Percentiles rank a stretch among this genome's conserved stretches.
These are phyloP conservation scores for Tringa solitaria DNA, from an alignment of 2,113 vertebrate genomes.

Conservation along the genomic window DNA sequence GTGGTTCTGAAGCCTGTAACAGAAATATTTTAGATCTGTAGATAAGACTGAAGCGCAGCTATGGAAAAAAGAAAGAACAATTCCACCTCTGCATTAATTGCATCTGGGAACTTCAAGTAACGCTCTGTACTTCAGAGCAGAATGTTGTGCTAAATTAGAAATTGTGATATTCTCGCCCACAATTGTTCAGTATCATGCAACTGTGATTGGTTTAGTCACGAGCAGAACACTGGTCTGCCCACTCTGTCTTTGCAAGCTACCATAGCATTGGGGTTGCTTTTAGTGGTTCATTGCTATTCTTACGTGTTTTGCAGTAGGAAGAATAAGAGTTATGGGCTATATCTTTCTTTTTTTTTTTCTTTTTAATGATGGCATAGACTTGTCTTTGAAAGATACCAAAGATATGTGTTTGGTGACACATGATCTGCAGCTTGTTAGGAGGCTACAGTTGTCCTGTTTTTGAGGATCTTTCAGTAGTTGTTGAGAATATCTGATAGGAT, in stretches of 20 bases:
- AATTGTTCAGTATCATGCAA: not conserved
- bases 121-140: conserved; percentile 41
- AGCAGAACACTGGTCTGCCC: conserved; percentile 15
- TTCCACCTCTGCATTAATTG: conserved; percentile 47
- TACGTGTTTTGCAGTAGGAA: not conserved
- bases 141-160: conserved; percentile 54
- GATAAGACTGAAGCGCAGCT: not conserved
- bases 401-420: not conserved
- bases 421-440: not conserved
- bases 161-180: conserved; percentile 44
- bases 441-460: not conserved
- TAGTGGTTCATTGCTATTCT: not conserved
- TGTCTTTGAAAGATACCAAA: not conserved
- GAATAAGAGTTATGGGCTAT: not conserved
- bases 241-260: conserved; percentile 1
- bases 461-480: not conserved
- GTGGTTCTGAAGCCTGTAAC: not conserved
- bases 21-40: not conserved
- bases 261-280: not conserved
- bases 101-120: conserved; percentile 34
- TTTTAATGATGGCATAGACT: not conserved
- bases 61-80: conserved; percentile 2
- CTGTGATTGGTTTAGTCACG: conserved; percentile 49
- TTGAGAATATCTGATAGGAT: not conserved
- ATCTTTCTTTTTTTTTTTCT: not conserved